Base-by-base conservation (phyloP, 1,140 invertebrate genomes). In the Drosophila jambulina region DNA sequence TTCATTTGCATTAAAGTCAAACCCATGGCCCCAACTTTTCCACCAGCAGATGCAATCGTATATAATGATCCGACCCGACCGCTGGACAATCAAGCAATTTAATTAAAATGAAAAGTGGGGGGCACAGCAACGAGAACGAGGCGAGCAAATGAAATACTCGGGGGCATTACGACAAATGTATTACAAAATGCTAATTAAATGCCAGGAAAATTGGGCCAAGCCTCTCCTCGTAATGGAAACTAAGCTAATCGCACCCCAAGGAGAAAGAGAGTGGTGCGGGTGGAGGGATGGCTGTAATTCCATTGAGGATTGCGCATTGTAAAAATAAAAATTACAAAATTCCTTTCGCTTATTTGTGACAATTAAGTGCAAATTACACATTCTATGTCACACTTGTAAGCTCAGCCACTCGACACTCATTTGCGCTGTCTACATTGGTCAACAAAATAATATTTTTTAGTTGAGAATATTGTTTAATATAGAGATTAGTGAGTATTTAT, bases 161-260 rank as follows among this genome's bases (percentile, higher is more conserved):
- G 48, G 80, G 74, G 85, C 63, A 84, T 84, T 78, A 42, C 70
- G 75, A 63, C 84, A 58, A 88, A 84, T 87, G 77, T 84, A 84
- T 90, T 87, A 87, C 84, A 84, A 87, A 88, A 84, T 90, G 84
- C 81, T 87, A 87, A 87, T 87, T 90, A 90, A 87, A 90, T 87
- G 78, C 69, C 61, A 80, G 72, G 38, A 56, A 63, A 87, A 87
- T 83, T 87, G 84, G 83, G 84, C 64, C 85, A 87, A 90, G 80
- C 80, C 84, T 80, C 53, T 70, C 48, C 65, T 65, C 60, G 59
- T 62, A 77, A 69, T 80, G 80, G 54, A 59, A 83, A 78, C 75
- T 63, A 56, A 80, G 59, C 82, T 87, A 87, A 90, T 88, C 84
- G 74, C 84, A 80, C 77, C 72, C 77, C 48, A 49, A 77, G 49